Evolutionary conservation across 2,797 vertebrate species (phyloP).

Genomic region (Acipenser oxyrinchus): DNA sequence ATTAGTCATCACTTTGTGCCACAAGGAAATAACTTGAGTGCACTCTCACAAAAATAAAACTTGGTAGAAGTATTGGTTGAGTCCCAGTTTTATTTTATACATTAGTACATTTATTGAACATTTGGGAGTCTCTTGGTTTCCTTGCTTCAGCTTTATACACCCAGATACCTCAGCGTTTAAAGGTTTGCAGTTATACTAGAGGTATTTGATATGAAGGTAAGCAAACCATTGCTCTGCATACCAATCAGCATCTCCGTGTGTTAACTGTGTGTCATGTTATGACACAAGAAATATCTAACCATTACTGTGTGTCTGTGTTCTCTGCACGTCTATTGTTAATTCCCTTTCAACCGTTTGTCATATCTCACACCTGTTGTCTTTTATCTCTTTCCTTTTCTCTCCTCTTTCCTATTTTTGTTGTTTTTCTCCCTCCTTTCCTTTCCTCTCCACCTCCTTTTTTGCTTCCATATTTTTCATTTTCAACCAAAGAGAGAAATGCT

Average conservation of each 20-base stretch:
- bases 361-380: conserved; percentile 44
- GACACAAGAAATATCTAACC: conserved; percentile 7
- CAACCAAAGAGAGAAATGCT: conserved; percentile 79
- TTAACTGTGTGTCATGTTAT: neutral
- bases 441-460: conserved; percentile 10
- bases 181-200: neutral
- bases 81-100: too few species aligned
- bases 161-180: neutral
- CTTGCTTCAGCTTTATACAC: too few species aligned
- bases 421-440: conserved; percentile 17
- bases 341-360: conserved; percentile 52
- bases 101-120: too few species aligned
- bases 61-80: too few species aligned
- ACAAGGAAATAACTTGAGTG: too few species aligned
- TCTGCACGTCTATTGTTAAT: conserved; percentile 52
- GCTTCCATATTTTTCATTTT: conserved; percentile 51
- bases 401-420: conserved; percentile 51
- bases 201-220: conserved; percentile 7
- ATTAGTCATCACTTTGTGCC: too few species aligned
- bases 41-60: too few species aligned
- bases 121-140: too few species aligned
- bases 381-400: conserved; percentile 37
- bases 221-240: neutral
- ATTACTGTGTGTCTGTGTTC: conserved; percentile 31
- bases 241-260: conserved; percentile 1